Base-by-base conservation (phyloP, 1,140 invertebrate genomes). In the Drosophila nigromelanica region DNA sequence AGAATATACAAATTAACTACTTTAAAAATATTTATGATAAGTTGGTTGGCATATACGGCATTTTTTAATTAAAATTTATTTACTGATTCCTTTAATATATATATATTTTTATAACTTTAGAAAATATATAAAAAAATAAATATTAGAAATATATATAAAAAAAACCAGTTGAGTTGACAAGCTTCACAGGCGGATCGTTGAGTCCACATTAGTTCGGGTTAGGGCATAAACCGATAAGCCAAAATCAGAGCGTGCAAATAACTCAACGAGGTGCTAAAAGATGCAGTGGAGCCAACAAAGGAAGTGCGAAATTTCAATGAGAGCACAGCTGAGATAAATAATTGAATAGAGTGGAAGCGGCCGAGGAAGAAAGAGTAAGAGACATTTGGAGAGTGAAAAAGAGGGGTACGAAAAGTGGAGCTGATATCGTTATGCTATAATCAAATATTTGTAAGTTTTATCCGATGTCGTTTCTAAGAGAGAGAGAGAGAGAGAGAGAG, bases 231-330 rank as follows among this genome's bases (percentile, higher is more conserved):
- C 55, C 63, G 70, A 73, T 73, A 73, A 73, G 70, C 55, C 64
- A 69, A 60, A 85, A 81, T 87, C 78, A 81, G 82, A 83, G 59
- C 75, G 55, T 35, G 55, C 82, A 87, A 85, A 85, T 75, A 85
- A 71, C 73, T 71, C 60, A 70, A 72, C 66, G 51, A 86, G 82
- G 81, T 86, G 81, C 82, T 86, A 86, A 86, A 81, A 87, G 56
- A 69, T 87, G 64, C 50, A 64, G 24, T 33, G 27, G 47, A 40
- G 48, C 45, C 68, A 55, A 66, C 30, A 71, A 71, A 71, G n/a
- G 56, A 86, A 73, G 76, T 82, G 80, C 43, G 72, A 82, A 71
- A 63, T 76, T 58, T 63, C n/a, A 33, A 45, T 54, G 24, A 58
- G 35, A 58, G 47, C 12, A 30, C 33, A 50, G 33, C 45, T 27